These are phyloP conservation scores for Acleris emargana DNA, from an alignment of 2,888 invertebrate genomes.

Conservation along the genomic window DNA sequence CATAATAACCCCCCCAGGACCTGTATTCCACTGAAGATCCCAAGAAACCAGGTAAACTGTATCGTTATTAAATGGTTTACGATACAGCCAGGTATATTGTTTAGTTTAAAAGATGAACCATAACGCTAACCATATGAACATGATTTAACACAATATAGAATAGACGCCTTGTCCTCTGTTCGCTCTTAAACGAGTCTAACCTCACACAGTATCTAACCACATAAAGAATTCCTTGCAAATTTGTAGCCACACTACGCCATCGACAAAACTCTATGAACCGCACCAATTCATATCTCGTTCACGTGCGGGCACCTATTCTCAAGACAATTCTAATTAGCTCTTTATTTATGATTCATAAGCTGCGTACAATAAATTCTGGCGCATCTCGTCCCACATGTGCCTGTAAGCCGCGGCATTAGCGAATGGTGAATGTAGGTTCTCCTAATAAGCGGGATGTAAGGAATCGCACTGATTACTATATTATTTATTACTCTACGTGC, in stretches of 20 bases:
- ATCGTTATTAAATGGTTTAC: no score
- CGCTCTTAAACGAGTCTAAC: no score
- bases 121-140: no score
- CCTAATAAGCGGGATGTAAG: constrained; percentile 83
- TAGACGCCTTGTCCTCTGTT: no score
- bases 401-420: constrained; percentile 78
- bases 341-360: constrained; percentile 84
- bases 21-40: no score
- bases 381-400: constrained; percentile 82
- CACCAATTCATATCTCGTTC: constrained; percentile 24
- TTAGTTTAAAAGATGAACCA: no score
- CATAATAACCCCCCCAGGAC: no score
- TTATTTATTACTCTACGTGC: constrained; percentile 84
- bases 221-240: no score
- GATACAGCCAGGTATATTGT: no score
- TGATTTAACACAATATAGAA: no score
- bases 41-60: no score
- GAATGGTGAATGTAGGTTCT: constrained; percentile 82
- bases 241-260: neutral
- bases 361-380: constrained; percentile 80
- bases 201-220: no score
- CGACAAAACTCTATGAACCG: constrained; percentile 23
- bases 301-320: constrained; percentile 55
- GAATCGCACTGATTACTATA: constrained; percentile 83
- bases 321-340: constrained; percentile 79